phyloP scores from a whole-genome alignment of 2,888 invertebrate genomes.

The Falcaria lacertinaria region DNA sequence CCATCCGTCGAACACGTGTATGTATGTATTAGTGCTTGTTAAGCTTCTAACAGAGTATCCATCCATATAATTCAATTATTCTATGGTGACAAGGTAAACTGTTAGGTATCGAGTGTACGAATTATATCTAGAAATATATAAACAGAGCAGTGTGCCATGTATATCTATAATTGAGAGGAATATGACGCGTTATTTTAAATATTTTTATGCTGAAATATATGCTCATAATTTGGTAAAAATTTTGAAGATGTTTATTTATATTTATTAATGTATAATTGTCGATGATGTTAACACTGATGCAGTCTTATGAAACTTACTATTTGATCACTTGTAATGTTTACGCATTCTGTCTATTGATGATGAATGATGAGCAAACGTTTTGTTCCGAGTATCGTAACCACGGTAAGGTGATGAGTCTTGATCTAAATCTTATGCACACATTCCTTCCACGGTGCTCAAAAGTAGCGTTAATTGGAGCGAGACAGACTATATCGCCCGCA shows the following conservation, averaged over 20 bases:
- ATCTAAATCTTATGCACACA: constrained; percentile 74
- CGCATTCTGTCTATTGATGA: constrained; percentile 10
- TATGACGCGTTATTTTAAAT: constrained; percentile 68
- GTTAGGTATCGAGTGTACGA: constrained; percentile 66
- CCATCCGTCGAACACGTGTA: constrained; percentile 46
- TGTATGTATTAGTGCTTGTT: constrained; percentile 56
- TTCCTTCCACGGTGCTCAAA: constrained; percentile 86
- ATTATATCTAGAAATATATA: constrained; percentile 57
- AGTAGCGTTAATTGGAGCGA: constrained; percentile 42
- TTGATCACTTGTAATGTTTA: constrained; percentile 16
- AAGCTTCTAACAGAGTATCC: constrained; percentile 74
- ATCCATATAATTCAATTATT: constrained; percentile 79
- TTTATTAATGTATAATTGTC: constrained; percentile 61
- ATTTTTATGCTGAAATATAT: constrained; percentile 75
- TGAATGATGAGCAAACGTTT: constrained; percentile 3
- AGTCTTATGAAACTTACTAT: constrained; percentile 57
- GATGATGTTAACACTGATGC: constrained; percentile 47
- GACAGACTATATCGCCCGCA: constrained; percentile 3
- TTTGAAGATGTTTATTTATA: constrained; percentile 78
- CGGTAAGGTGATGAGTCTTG: constrained; percentile 26
- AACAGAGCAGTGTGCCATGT: constrained; percentile 77
- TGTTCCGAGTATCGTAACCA: constrained; percentile 1
- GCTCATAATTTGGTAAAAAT: constrained; percentile 76
- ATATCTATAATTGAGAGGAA: constrained; percentile 68
- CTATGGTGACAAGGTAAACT: constrained; percentile 77